Base-by-base conservation (phyloP, 2,113 vertebrate species). In the Cyprinus carpio region DNA sequence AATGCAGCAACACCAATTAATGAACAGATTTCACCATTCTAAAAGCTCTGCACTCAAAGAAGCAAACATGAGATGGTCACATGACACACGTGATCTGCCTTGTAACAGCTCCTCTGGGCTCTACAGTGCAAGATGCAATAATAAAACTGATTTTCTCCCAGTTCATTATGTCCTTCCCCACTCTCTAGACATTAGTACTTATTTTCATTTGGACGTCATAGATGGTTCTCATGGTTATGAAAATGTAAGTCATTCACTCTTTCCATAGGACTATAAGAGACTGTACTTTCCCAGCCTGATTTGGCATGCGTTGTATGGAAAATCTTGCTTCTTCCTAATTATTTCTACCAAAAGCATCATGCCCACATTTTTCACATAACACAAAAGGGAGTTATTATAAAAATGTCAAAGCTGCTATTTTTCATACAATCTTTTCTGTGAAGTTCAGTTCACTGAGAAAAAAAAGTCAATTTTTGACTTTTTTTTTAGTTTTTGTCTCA, bases 131-230 rank as follows among this genome's bases (percentile, higher is more conserved):
- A 62, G 51, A 80, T 12, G 2, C 25, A 20, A 74, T 2, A 54
- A 43, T 37, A 78, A 64, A 72, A 83, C 25, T 13, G 34, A 18
- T 67, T 74, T 29, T 34, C 4, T n/a, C 58, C 64, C 18, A 56
- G 54, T 18, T 49, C 15, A 49, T 62, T 29, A 62, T 25, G 37
- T 40, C 54, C 37, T 15, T 37, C 54, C 56, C 15, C 82, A 64
- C 40, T 64, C 49, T 51, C 51, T 87, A 27, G 20, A 87, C 31
- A 74, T 37, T n/a, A n/a, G 18, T 18, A 78, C 62, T 54, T 72
- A 67, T 43, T 60, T 78, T 78, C 40, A 56, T 56, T 69, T 69
- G 31, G 46, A 51, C 43, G 31, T 71, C 67, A 37, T 37, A 69
- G 65, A 37, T 16, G 8, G 31, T 69, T 69, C 65, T 69, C 18